These are phyloP conservation scores for Podabrus alpinus DNA, from an alignment of 2,888 invertebrate genomes.

Conservation along the genomic window DNA sequence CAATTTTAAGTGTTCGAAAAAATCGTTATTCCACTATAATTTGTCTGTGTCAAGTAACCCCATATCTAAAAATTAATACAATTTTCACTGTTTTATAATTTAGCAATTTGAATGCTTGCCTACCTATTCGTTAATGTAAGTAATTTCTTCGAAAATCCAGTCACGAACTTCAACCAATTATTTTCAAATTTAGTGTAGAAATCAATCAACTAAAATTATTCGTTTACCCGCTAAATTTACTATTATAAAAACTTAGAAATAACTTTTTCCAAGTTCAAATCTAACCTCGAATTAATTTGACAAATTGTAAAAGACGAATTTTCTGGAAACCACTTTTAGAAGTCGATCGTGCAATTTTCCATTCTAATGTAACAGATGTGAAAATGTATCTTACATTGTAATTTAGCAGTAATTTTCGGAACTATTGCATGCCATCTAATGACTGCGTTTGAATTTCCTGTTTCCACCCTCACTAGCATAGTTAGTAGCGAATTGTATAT, in stretches of 20 bases:
- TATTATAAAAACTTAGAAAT: background rate
- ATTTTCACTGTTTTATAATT: background rate
- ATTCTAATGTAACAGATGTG: background rate
- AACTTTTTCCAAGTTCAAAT: background rate
- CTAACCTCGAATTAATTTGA: too few relatives aligned
- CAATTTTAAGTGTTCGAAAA: background rate
- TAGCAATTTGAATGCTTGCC: background rate
- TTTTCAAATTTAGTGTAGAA: background rate
- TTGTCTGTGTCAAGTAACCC: background rate
- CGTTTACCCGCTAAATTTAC: background rate
- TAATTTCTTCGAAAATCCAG: background rate
- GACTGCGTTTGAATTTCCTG: conserved; percentile 5
- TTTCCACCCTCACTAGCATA: conserved; percentile 15
- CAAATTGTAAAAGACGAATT: background rate
- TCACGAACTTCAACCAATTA: background rate
- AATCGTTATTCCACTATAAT: background rate
- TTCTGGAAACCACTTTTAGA: background rate
- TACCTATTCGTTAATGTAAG: background rate
- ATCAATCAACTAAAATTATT: background rate
- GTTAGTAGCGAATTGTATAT: background rate
- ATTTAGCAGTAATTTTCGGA: conserved; percentile 9
- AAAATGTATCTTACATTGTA: background rate
- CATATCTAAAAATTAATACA: background rate
- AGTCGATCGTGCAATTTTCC: background rate
- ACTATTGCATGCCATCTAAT: conserved; percentile 1